A percentile compares a stretch with the other conserved stretches of the same genome.
Conservation (phyloP, 2,797 vertebrate genomes). For the Hylomyscus alleni region DNA sequence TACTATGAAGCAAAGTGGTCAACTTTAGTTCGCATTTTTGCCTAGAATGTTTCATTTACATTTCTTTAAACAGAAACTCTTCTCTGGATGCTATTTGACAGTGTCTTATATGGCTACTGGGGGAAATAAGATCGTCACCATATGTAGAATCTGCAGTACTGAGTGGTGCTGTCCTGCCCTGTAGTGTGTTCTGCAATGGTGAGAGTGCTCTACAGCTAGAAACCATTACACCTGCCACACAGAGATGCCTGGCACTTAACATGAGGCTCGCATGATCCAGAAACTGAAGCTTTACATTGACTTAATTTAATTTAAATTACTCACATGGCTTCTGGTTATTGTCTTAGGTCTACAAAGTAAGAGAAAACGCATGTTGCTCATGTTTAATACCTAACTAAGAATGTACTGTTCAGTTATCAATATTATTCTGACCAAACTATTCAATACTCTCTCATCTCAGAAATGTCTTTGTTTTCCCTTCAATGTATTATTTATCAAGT, state of each 20-base stretch:
- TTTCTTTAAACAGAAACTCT: constrained; percentile 7
- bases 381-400: constrained; percentile 9
- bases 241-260: neutral
- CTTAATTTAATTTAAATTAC: neutral
- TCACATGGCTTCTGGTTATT: neutral
- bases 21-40: neutral
- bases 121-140: neutral
- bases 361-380: neutral
- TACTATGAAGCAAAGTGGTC: neutral
- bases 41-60: neutral
- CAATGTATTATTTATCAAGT: neutral
- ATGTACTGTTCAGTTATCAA: neutral
- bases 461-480: neutral
- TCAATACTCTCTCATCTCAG: neutral
- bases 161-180: rapidly evolving
- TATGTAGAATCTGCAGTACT: neutral
- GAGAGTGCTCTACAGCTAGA: neutral
- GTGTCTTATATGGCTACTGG: neutral
- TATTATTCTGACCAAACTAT: neutral
- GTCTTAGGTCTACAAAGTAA: neutral
- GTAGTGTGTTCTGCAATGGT: neutral
- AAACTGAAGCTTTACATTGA: neutral
- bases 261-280: neutral
- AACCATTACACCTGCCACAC: rapidly evolving
- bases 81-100: neutral